Evolutionary conservation across 2,888 invertebrate genomes (phyloP), one percentile per base, ranked within the genome.

Genomic region (Coelogynopora nodosa): DNA sequence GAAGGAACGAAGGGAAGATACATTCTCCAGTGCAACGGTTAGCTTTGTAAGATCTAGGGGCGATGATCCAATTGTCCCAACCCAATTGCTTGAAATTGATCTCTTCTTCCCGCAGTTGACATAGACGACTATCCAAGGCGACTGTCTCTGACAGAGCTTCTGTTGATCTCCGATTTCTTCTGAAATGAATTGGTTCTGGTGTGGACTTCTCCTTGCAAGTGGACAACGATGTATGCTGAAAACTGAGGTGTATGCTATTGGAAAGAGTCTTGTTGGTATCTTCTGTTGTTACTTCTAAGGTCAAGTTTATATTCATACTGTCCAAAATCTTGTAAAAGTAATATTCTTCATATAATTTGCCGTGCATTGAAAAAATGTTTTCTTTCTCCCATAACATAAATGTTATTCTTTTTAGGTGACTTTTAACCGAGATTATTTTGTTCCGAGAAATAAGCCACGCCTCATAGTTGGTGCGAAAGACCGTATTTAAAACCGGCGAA

Each of bases 251-350:
- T 26, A 74, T 26, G 10, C 49, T 18, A 49, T 18, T 18, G 5
- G 49, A 49, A 49, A 13, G 49, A 5, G 5, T 5, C 18, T 5
- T 49, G 49, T 5, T 23, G 2, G 74, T 74, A 5, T 5, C 27
- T 2, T n/a, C 5, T 74, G 74, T 74, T 74, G 74, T 74, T 26
- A 74, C 74, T 74, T 74, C 74, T n/a, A 74, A n/a, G 5, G 74
- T 2, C 18, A 26, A 13, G 5, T 2, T 74, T 2, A 74, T n/a
- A 23, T 74, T 26, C 27, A 74, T 26, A 2, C 23, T 23, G 2
- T 74, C 49, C 49, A 49, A 5, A 5, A 49, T 18, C 18, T 49
- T 49, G 49, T 49, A 49, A 18, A 49, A 13, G 18, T 13, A 18
- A 49, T 13, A 49, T 13, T 49, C 49, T 5, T 49, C 18, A 5